phyloP scores from a whole-genome alignment of 2,888 invertebrate genomes.

The Drosophila flavopinicola region DNA sequence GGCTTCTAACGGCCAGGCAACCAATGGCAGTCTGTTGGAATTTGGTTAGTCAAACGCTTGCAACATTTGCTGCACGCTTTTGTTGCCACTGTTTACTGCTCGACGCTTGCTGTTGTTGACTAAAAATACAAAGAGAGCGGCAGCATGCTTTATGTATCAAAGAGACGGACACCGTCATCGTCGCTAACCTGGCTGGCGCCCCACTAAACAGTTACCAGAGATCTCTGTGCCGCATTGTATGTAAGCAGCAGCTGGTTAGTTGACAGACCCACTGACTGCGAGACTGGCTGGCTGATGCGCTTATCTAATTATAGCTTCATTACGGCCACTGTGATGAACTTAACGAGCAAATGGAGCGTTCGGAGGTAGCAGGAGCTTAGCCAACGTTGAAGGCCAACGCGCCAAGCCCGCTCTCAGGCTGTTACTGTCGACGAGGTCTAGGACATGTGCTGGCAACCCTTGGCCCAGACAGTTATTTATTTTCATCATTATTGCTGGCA shows the following conservation, averaged over 20 bases:
- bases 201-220: slow-evolving; percentile 6
- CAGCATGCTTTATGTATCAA: slow-evolving; percentile 35
- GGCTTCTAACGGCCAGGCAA: slow-evolving; percentile 30
- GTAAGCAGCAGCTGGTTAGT: slow-evolving; percentile 36
- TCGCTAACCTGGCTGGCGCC: slow-evolving; percentile 38
- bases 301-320: slow-evolving; percentile 81
- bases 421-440: slow-evolving; percentile 23
- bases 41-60: slow-evolving; percentile 69
- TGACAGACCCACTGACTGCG: slow-evolving; percentile 4
- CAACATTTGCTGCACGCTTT: slow-evolving; percentile 59
- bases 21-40: slow-evolving; percentile 53
- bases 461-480: slow-evolving; percentile 54
- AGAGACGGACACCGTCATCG: slow-evolving; percentile 43
- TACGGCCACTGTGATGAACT: slow-evolving; percentile 66
- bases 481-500: slow-evolving; percentile 46
- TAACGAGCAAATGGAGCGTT: slow-evolving; percentile 53
- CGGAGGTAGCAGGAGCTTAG: slow-evolving; percentile 30
- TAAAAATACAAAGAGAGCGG: slow-evolving; percentile 48
- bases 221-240: slow-evolving; percentile 9
- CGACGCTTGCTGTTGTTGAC: slow-evolving; percentile 12
- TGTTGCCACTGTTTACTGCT: slow-evolving; percentile 6
- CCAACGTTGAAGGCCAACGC: slow-evolving; percentile 28
- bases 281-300: slow-evolving; percentile 31
- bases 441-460: slow-evolving; percentile 28
- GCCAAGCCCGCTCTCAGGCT: slow-evolving; percentile 8